Conservation (phyloP, 35 echinoderm and acorn worm genomes). For the Apostichopus japonicus region DNA sequence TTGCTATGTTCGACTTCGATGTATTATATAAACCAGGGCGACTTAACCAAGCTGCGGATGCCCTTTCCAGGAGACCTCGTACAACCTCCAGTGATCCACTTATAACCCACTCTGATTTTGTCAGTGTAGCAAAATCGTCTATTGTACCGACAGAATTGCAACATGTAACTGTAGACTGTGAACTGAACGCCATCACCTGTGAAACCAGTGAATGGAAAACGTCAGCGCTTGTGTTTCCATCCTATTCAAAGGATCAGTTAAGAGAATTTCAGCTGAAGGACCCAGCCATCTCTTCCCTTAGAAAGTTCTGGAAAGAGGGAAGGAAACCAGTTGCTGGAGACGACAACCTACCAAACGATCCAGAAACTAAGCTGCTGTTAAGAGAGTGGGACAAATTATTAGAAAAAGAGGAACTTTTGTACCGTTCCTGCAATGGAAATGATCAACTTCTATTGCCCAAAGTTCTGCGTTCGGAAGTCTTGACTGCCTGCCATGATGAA, state of each 20-base stretch:
- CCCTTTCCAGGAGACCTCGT: too few species aligned
- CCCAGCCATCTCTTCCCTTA: not conserved
- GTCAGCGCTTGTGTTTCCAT: too few species aligned
- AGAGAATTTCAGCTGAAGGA: too few species aligned
- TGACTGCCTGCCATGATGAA: conserved; percentile 39
- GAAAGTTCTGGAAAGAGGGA: not conserved
- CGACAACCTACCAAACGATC: not conserved
- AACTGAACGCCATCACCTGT: too few species aligned
- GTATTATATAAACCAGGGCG: conserved; percentile 44
- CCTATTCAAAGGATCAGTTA: too few species aligned
- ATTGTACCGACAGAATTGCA: too few species aligned
- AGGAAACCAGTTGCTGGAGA: not conserved
- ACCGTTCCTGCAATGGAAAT: not conserved
- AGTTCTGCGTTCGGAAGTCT: not conserved
- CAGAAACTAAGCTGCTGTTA: conserved; percentile 24
- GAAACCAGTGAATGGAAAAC: too few species aligned
- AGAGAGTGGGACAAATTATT: conserved; percentile 21
- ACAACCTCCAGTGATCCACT: too few species aligned
- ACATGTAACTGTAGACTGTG: too few species aligned
- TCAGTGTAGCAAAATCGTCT: too few species aligned
- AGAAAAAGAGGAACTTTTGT: conserved; percentile 25
- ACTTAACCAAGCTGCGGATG: too few species aligned
- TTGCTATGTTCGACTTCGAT: conserved; percentile 60
- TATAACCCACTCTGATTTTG: too few species aligned
- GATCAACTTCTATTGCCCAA: conserved; percentile 41